A percentile compares a stretch with the other conserved stretches of the same genome.
These are phyloP conservation scores for Limanda limanda DNA, from an alignment of 2,113 vertebrate genomes.

Conservation along the genomic window DNA sequence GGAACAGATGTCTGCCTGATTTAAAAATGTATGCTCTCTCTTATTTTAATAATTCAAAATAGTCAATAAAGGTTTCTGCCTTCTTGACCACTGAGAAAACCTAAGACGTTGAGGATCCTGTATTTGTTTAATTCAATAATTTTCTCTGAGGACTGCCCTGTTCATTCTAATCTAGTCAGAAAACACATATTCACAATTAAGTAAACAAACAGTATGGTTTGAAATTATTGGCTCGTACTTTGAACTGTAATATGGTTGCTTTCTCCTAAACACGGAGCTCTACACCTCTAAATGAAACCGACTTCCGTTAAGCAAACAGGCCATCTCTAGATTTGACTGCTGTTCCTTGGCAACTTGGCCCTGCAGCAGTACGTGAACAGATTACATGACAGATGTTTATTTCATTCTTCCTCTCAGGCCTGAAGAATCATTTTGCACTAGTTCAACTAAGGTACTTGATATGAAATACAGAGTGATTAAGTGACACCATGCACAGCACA, in stretches of 20 bases:
- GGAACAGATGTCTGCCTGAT: conserved; percentile 26
- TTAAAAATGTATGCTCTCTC: conserved; percentile 13
- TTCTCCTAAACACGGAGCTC: background rate
- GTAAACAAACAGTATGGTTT: no score
- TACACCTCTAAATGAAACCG: background rate
- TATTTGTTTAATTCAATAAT: background rate
- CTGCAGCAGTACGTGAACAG: conserved; percentile 20
- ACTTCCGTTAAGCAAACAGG: background rate
- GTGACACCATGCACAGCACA: background rate
- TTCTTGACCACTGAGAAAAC: background rate
- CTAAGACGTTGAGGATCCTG: background rate
- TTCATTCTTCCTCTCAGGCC: background rate
- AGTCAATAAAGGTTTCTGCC: background rate
- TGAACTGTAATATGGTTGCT: background rate
- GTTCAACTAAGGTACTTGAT: background rate
- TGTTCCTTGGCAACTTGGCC: background rate
- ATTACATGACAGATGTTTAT: conserved; percentile 18
- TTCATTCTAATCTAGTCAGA: background rate
- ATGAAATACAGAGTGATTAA: conserved; percentile 3
- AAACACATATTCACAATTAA: background rate
- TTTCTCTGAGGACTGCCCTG: background rate
- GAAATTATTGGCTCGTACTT: no score
- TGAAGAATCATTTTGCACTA: background rate
- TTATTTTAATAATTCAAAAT: conserved; percentile 56
- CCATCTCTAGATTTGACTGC: background rate